Conservation (phyloP, 2,888 invertebrate genomes). For the Heliconius aoede region DNA sequence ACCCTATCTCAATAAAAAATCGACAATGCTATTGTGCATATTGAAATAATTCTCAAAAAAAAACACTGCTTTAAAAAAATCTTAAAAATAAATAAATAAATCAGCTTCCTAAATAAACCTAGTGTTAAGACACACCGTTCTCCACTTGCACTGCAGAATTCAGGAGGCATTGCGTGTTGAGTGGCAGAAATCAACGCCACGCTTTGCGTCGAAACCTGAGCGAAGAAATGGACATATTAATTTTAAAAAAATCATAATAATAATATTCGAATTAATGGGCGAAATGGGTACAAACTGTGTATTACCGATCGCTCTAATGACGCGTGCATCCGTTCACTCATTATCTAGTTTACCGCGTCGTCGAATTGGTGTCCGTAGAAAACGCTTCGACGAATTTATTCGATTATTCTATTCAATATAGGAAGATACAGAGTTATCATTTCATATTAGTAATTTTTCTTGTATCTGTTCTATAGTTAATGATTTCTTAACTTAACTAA, state of each 20-base stretch:
- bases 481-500: too few relatives aligned
- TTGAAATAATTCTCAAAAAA: not conserved
- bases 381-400: conserved; percentile 45
- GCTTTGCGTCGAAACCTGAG: too few relatives aligned
- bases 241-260: not conserved
- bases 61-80: not conserved
- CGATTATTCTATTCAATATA: conserved; percentile 1
- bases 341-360: conserved; percentile 57
- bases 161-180: too few relatives aligned
- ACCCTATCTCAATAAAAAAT: not conserved
- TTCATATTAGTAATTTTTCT: too few relatives aligned
- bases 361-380: conserved; percentile 50
- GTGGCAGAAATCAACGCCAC: too few relatives aligned
- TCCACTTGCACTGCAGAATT: too few relatives aligned
- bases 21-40: not conserved
- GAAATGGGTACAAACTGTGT: conserved; percentile 28
- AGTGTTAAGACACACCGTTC: too few relatives aligned
- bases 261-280: not conserved
- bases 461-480: too few relatives aligned
- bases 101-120: too few relatives aligned
- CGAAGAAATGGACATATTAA: too few relatives aligned
- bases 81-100: too few relatives aligned
- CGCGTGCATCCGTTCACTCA: conserved; percentile 51
- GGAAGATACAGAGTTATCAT: too few relatives aligned
- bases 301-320: conserved; percentile 51